phyloP scores from a whole-genome alignment of 2,113 vertebrate genomes.

The Vanacampus margaritifer region DNA sequence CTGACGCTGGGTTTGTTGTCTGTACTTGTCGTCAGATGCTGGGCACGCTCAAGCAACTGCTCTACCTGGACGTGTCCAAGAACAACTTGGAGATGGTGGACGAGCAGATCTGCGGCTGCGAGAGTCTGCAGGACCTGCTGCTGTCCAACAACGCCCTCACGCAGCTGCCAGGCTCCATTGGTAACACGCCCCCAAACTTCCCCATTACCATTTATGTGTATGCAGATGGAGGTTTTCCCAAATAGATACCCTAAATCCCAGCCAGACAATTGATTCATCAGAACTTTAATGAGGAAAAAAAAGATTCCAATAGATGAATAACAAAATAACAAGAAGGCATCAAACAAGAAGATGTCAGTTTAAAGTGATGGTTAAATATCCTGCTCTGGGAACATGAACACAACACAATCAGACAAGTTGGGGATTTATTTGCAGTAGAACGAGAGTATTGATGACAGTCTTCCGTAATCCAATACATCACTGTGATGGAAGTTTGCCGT shows the following conservation, averaged over 20 bases:
- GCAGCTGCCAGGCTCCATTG: constrained; percentile 90
- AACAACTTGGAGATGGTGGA: constrained; percentile 95
- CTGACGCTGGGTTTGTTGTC: background rate
- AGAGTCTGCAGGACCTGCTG: constrained; percentile 89
- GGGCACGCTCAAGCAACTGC: constrained; percentile 88
- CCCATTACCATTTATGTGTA: background rate
- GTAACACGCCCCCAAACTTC: constrained; percentile 56
- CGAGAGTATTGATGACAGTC: background rate
- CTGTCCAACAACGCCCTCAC: constrained; percentile 94
- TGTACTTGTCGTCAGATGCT: constrained; percentile 75
- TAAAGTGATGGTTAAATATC: background rate
- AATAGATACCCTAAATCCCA: too few species aligned
- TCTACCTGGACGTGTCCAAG: constrained; percentile 95
- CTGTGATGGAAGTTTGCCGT: constrained; percentile 10
- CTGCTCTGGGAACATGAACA: background rate
- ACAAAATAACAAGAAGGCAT: background rate
- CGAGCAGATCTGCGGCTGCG: constrained; percentile 92
- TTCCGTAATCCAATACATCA: constrained; percentile 1
- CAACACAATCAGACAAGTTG: background rate
- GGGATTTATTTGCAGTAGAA: background rate
- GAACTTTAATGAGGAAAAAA: too few species aligned
- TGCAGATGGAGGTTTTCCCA: too few species aligned
- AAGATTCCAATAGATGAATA: too few species aligned
- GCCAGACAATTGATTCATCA: too few species aligned
- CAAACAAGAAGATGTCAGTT: background rate